Evolutionary conservation across 2,113 vertebrate genomes (phyloP).

Genomic region (Alligator sinensis): DNA sequence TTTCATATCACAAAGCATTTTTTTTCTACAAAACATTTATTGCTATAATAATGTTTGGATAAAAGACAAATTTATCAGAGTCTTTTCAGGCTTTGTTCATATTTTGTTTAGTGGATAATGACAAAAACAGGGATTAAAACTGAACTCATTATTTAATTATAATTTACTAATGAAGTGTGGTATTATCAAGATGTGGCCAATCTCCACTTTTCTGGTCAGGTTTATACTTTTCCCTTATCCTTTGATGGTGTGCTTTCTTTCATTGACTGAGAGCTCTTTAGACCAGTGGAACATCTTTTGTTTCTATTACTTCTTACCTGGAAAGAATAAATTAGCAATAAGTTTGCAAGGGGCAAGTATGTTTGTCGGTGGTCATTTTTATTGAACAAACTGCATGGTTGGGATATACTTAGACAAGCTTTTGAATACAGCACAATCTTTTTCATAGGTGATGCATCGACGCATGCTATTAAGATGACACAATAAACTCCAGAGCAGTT

Average conservation of each 20-base stretch:
- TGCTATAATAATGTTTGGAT: background rate
- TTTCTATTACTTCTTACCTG: background rate
- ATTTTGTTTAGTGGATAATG: background rate
- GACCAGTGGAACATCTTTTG: background rate
- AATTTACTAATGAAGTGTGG: background rate
- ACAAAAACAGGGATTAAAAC: background rate
- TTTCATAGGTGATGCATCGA: no score
- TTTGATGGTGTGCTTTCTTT: background rate
- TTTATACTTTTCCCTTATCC: background rate
- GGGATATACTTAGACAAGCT: no score
- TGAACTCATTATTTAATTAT: background rate
- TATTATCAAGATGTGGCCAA: rapidly evolving
- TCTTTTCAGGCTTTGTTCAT: background rate
- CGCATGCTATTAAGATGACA: no score
- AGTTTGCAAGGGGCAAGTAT: no score
- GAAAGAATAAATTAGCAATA: background rate
- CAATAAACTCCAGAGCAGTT: no score
- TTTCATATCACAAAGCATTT: background rate
- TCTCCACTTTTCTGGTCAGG: rapidly evolving
- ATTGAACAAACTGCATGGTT: no score
- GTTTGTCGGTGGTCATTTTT: no score
- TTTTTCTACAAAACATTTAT: background rate
- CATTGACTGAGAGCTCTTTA: background rate
- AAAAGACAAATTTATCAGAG: background rate
- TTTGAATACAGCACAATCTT: no score